A percentile compares a stretch with the other conserved stretches of the same genome.
These are phyloP conservation scores for Dryas iulia DNA, from an alignment of 1,140 invertebrate genomes.

Conservation along the genomic window DNA sequence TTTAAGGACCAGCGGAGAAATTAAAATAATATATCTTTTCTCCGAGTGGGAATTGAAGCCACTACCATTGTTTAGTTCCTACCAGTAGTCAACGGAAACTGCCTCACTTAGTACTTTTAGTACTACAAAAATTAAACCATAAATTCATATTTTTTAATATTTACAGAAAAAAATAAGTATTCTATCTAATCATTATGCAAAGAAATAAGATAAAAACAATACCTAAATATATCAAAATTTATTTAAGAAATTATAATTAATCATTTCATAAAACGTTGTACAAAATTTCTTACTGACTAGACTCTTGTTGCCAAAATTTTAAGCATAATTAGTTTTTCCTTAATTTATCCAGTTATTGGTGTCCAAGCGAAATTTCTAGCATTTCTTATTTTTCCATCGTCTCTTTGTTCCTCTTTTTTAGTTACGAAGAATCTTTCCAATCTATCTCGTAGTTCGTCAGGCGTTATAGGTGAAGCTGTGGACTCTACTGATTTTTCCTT, in stretches of 20 bases:
- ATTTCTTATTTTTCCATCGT: slow-evolving; percentile 57
- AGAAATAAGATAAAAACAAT: not conserved
- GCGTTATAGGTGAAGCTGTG: slow-evolving; percentile 64
- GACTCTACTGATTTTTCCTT: slow-evolving; percentile 59
- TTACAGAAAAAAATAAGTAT: too few relatives aligned
- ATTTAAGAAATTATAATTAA: not conserved
- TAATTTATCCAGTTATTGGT: slow-evolving; percentile 44
- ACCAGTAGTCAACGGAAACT: too few relatives aligned
- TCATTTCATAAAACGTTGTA: not conserved
- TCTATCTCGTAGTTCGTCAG: slow-evolving; percentile 71
- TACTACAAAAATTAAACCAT: too few relatives aligned
- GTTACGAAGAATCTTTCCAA: slow-evolving; percentile 71
- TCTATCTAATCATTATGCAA: too few relatives aligned
- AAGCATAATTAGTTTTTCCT: not conserved
- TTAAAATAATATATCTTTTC: too few relatives aligned
- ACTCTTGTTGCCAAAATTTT: not conserved
- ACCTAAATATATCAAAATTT: not conserved
- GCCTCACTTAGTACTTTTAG: too few relatives aligned
- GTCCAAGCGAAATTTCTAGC: slow-evolving; percentile 82
- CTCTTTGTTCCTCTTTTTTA: slow-evolving; percentile 60
- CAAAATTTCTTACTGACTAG: slow-evolving; percentile 2
- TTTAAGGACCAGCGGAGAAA: too few relatives aligned
- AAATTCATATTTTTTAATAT: too few relatives aligned
- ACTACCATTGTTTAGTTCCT: too few relatives aligned
- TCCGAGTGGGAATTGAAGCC: too few relatives aligned